Evolutionary conservation across 2,888 invertebrate genomes (phyloP), one percentile per base, ranked within the genome.

Genomic region (Dynastes hyllus): DNA sequence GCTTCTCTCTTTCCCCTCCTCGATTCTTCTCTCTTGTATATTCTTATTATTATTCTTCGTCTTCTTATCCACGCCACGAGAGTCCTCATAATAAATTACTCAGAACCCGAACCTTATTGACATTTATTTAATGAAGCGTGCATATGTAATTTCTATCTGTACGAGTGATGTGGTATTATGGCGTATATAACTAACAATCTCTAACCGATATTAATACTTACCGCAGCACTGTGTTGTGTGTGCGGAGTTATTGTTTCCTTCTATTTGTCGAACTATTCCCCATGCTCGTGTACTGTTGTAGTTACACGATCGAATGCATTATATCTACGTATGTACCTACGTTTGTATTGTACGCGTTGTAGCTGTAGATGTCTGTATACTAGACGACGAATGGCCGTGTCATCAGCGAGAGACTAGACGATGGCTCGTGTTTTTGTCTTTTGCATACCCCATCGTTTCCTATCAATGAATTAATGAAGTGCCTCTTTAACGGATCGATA

Each of bases 51-150:
- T 65, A 71, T 78, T 77, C 77, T 77, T 67, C 67, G 40, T 73
- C 73, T 73, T 58, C 73, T 75, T 71, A 71, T 78, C 78, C 71
- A 40, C 75, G 67, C 76, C 53, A 77, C 51, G 58, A 78, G 80
- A 75, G 80, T 78, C 77, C 80, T 75, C 61, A 78, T 75, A 73
- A 80, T 80, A 78, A 80, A 80, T 80, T 75, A 80, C 77, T 71
- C 66, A 75, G 69, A 75, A 67, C 66, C 73, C 61, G 78, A 78
- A 77, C 75, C 61, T 77, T 78, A 80, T 78, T 78, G 78, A 80
- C 77, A 80, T 80, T 73, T 79, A 79, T 79, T 79, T 79, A 79
- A 79, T 79, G 79, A 79, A 79, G 61, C 79, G 70, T 76, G 79
- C 79, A 79, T 79, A 79, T 76, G 76, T 79, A 79, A 79, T 78